Percentiles rank a stretch among this genome's conserved stretches.
Evolutionary conservation across 2,888 invertebrate genomes (phyloP).

Genomic region (Acanthosepion pharaonis): DNA sequence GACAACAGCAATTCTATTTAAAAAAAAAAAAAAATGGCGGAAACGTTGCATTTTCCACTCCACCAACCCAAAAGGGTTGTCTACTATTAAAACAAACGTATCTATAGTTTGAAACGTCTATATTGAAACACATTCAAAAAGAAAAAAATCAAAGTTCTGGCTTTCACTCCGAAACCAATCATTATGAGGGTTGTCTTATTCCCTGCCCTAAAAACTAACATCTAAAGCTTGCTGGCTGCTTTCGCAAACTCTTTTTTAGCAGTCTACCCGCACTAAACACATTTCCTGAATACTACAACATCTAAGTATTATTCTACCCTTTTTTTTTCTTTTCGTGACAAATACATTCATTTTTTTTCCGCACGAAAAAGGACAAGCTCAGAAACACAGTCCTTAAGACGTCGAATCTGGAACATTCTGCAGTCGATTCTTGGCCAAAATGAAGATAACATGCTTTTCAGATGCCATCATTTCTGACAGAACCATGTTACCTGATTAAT

Average conservation of each 20-base stretch:
- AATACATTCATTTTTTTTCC: background rate
- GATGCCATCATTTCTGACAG: background rate
- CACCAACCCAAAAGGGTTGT: background rate
- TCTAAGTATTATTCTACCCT: background rate
- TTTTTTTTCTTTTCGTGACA: background rate
- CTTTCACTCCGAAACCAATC: background rate
- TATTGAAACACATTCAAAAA: background rate
- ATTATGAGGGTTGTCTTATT: background rate
- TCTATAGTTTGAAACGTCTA: background rate
- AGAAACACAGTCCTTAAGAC: background rate
- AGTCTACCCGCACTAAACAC: background rate
- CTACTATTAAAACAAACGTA: background rate
- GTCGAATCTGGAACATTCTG: background rate
- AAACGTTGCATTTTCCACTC: background rate
- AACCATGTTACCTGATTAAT: background rate
- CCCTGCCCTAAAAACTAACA: background rate
- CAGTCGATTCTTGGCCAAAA: background rate
- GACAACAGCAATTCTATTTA: background rate
- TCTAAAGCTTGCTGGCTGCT: background rate
- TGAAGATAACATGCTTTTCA: background rate
- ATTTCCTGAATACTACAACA: background rate
- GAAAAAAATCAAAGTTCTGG: background rate
- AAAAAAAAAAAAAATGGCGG: background rate
- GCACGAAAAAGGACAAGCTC: background rate
- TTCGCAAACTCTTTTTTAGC: background rate